Conservation (phyloP, 2,888 invertebrate genomes). For the Xanthia icteritia region DNA sequence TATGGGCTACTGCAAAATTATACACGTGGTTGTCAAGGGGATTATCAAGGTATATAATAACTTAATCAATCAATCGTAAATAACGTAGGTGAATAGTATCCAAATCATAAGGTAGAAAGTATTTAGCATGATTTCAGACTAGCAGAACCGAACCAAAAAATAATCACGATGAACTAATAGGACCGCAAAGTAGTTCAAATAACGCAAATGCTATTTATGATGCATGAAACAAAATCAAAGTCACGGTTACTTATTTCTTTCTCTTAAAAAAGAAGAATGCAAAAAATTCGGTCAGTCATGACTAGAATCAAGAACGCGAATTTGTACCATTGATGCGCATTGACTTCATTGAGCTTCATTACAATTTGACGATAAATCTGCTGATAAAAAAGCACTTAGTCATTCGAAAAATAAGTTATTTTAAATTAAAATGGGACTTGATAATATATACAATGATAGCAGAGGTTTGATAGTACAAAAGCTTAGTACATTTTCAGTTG, state of each 20-base stretch:
- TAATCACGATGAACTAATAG: not conserved
- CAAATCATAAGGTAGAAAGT: not conserved
- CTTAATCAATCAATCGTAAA: not conserved
- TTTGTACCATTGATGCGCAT: slow-evolving; percentile 21
- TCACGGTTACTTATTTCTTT: slow-evolving; percentile 19
- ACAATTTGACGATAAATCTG: not conserved
- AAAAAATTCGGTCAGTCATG: slow-evolving; percentile 45
- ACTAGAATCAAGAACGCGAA: slow-evolving; percentile 40
- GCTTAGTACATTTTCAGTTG: not conserved
- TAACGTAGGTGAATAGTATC: not conserved
- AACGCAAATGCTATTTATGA: not conserved
- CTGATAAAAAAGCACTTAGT: not conserved
- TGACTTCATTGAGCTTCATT: slow-evolving; percentile 19
- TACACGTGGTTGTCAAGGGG: not conserved
- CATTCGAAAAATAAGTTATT: not conserved
- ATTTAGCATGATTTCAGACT: not conserved
- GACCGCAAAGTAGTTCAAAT: not conserved
- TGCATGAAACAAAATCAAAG: slow-evolving; percentile 14
- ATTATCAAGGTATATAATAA: not conserved
- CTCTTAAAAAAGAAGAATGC: slow-evolving; percentile 22
- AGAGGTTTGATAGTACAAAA: not conserved
- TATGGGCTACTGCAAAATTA: not conserved
- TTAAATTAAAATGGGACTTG: not conserved
- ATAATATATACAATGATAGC: not conserved
- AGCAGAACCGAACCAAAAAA: not conserved